Evolutionary conservation across 2,888 invertebrate genomes (phyloP).

Genomic region (Sipha maydis): DNA sequence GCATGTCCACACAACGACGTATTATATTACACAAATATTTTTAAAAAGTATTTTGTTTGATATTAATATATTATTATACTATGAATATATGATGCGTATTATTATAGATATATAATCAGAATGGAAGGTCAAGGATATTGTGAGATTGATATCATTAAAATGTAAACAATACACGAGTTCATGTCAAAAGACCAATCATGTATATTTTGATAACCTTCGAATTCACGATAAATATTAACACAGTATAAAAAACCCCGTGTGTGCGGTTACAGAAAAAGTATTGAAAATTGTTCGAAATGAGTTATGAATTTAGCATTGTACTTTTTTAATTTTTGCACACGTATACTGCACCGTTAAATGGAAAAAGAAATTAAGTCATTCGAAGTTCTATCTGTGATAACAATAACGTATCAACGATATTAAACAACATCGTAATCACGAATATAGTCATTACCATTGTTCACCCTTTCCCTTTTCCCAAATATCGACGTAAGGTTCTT

Average conservation of each 20-base stretch:
- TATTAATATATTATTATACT: not conserved
- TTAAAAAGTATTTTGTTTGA: too few species aligned
- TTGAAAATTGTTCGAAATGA: not conserved
- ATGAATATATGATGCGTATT: not conserved
- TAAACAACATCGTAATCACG: too few species aligned
- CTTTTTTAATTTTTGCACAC: not conserved
- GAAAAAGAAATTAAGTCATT: not conserved
- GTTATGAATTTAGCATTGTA: not conserved
- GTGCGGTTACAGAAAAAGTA: not conserved
- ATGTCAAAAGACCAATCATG: not conserved
- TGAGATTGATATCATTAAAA: slow-evolving; percentile 4
- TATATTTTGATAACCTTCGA: not conserved
- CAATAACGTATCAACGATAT: too few species aligned
- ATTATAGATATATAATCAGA: not conserved
- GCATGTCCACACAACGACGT: not conserved
- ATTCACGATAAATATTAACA: not conserved
- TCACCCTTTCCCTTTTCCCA: too few species aligned
- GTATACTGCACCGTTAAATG: not conserved
- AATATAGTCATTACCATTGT: too few species aligned
- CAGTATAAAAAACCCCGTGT: not conserved
- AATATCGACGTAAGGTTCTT: too few species aligned
- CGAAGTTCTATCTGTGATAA: not conserved
- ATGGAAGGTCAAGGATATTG: slow-evolving; percentile 12
- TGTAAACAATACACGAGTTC: slow-evolving; percentile 8
- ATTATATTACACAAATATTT: not conserved